phyloP scores from a whole-genome alignment of 2,888 invertebrate species.

The Galeopsomyia nigrocyanea region DNA sequence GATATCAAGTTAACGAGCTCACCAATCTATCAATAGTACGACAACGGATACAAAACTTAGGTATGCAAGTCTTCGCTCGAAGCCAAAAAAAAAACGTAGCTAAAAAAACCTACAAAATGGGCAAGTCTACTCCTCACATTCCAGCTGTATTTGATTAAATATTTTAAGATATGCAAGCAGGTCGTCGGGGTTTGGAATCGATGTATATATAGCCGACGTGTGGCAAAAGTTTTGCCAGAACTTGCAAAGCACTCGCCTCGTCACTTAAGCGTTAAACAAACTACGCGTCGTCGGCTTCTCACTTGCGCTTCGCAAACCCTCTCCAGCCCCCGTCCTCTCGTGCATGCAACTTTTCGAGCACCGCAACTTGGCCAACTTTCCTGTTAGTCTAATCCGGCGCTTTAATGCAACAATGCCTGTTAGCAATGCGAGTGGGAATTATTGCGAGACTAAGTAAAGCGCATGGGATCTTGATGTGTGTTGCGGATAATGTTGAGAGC shows the following conservation, averaged over 20 bases:
- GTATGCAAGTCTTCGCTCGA: no score
- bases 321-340: not conserved
- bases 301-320: constrained; percentile 2
- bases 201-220: not conserved
- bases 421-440: not conserved
- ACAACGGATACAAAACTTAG: no score
- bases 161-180: constrained; percentile 22
- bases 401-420: constrained; percentile 36
- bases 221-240: not conserved
- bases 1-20: no score
- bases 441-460: not conserved
- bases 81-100: no score
- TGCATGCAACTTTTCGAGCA: not conserved
- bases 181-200: not conserved
- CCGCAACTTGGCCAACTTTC: constrained; percentile 25
- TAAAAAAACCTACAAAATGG: no score
- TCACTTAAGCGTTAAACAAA: constrained; percentile 41
- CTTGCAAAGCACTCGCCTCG: constrained; percentile 6
- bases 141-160: constrained; percentile 5
- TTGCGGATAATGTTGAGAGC: no score
- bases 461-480: no score
- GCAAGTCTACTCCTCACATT: no score
- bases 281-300: constrained; percentile 11
- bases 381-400: constrained; percentile 42
- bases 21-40: no score